Evolutionary conservation across 2,888 invertebrate species (phyloP), one percentile per base, ranked within the genome.

Genomic region (Tillus elongatus): DNA sequence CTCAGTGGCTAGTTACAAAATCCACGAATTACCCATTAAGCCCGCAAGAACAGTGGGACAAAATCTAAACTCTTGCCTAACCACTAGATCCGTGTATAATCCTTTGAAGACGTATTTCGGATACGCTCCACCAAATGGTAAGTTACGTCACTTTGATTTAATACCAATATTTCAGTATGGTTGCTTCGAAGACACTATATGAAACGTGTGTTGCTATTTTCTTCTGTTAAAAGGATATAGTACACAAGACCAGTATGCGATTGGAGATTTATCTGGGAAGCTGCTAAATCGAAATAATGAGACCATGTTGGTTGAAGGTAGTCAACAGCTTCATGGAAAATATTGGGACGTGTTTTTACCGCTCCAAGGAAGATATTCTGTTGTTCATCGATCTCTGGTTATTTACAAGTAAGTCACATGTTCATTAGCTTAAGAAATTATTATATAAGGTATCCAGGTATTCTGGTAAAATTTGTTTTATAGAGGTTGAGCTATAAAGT

Each of bases 261-360:
- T 91, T 2, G 95, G 95, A 0, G 92, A 93, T 58, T 66, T 95
- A 8, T 82, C 87, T 36, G 91, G 91, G 12, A 93, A 93, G 64
- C 75, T 82, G 44, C 79, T 83, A 47, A 77, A 74, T 9, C 72
- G 82, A 38, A 83, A 83, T 24, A 77, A 77, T 57, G 81, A 78
- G 53, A 73, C 75, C 50, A 75, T 77, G 51, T 67, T 82, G 14
- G 67, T 85, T 32, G 74, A 77, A 0, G 82, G 79, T 2, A 81
- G 82, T 31, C 77, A 79, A 36, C 84, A 85, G 62, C 69, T 87
- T 9, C 79, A 72, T 44, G 83, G 82, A 0, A 63, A 74, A 24
- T 85, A 86, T 58, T 84, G 85, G 79, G 95, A 95, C 59, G 73
- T 78, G 2, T 91, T 79, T 64, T 69, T 95, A 32, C 91, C 92